These are phyloP conservation scores for Drosophila dunni DNA, from an alignment of 1,140 invertebrate genomes.

Conservation along the genomic window DNA sequence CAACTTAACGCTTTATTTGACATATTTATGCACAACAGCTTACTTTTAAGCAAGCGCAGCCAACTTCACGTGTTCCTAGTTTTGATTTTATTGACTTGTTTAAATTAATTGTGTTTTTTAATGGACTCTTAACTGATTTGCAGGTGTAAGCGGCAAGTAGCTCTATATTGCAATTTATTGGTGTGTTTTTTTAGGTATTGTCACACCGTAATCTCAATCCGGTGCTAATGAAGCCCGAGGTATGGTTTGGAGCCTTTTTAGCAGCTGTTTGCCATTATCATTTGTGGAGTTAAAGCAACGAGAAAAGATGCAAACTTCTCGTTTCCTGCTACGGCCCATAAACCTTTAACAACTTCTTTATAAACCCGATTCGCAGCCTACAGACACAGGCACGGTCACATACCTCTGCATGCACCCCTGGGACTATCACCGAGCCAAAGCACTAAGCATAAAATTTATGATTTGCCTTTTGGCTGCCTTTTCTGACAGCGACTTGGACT, in stretches of 20 bases:
- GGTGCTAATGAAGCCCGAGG: slow-evolving; percentile 35
- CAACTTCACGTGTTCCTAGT: neutral
- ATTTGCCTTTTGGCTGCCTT: slow-evolving; percentile 68
- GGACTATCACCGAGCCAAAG: slow-evolving; percentile 37
- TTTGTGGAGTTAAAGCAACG: slow-evolving; percentile 22
- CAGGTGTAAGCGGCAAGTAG: slow-evolving; percentile 10
- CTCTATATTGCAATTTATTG: slow-evolving; percentile 30
- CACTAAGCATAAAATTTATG: slow-evolving; percentile 77
- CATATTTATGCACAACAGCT: too few relatives aligned
- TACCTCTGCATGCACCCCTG: slow-evolving; percentile 9
- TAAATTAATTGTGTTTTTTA: too few relatives aligned
- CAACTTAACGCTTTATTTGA: neutral
- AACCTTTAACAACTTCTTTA: slow-evolving; percentile 68
- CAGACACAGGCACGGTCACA: neutral
- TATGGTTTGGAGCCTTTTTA: slow-evolving; percentile 3
- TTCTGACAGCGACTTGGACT: slow-evolving; percentile 35
- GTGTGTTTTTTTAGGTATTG: slow-evolving; percentile 25
- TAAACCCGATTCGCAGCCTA: slow-evolving; percentile 39
- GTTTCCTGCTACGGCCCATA: slow-evolving; percentile 47
- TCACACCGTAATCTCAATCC: slow-evolving; percentile 31
- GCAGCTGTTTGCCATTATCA: slow-evolving; percentile 46
- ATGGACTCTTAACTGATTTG: neutral
- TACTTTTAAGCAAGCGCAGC: neutral
- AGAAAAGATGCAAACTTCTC: slow-evolving; percentile 2
- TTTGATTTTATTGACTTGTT: neutral